Percentiles rank a stretch among this genome's conserved stretches.
Evolutionary conservation across 2,113 vertebrate genomes (phyloP).

Genomic region (Gopherus flavomarginatus): DNA sequence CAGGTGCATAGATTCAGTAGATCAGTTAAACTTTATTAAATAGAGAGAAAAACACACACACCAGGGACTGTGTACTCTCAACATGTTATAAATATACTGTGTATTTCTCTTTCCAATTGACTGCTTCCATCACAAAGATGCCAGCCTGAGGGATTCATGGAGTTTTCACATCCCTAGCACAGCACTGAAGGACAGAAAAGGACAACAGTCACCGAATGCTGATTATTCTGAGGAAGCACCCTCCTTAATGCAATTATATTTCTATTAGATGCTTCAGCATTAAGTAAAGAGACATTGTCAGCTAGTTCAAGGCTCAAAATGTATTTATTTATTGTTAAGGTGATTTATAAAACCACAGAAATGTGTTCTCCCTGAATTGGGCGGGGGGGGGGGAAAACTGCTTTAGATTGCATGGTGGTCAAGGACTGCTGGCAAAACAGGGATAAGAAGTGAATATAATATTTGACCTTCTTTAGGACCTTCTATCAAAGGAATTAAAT

Average conservation of each 20-base stretch:
- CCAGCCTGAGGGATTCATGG: constrained; percentile 33
- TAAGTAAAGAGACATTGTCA: constrained; percentile 68
- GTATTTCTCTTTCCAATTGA: constrained; percentile 52
- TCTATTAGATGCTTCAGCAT: constrained; percentile 34
- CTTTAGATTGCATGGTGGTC: neutral
- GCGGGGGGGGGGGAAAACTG: neutral
- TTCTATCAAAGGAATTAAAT: neutral
- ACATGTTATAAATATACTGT: neutral
- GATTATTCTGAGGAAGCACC: constrained; percentile 46
- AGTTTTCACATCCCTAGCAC: constrained; percentile 42
- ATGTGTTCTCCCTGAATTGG: neutral
- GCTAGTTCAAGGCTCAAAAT: constrained; percentile 13
- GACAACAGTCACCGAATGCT: constrained; percentile 17
- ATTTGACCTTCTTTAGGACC: neutral
- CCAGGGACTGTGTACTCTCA: neutral
- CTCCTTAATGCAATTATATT: constrained; percentile 56
- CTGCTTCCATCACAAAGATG: constrained; percentile 30
- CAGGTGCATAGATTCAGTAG: neutral
- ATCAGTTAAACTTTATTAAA: neutral
- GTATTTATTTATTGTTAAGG: neutral
- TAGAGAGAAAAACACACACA: neutral
- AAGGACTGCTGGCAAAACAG: neutral
- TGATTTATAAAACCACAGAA: neutral
- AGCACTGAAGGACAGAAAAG: constrained; percentile 61
- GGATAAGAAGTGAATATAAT: neutral